Base-by-base conservation (phyloP, 1,140 invertebrate species). In the Drosophila triauraria region DNA sequence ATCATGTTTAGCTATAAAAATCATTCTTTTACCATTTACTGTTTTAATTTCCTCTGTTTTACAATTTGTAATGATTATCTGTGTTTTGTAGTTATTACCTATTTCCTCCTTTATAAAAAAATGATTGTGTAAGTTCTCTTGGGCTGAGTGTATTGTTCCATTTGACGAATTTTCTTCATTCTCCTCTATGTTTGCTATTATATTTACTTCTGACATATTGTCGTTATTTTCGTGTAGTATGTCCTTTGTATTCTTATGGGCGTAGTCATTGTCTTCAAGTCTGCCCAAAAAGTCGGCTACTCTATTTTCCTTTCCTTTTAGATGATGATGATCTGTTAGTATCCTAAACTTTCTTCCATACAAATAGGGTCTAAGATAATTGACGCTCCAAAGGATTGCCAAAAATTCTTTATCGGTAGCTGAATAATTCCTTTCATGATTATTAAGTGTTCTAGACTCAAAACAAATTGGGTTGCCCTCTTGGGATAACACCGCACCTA, bases 21-120 rank as follows among this genome's bases (percentile, higher is more conserved):
- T 57, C 2, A 57, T 57, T 57, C 4, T 12, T 57, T 57, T 57
- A 25, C 8, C 32, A 13, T 57, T 5, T 40, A 57, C 12, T 13
- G 40, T 57, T 40, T 43, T 57, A 12, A 13, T 9, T 20, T 57
- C 54, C 7, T 57, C 54, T 62, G 47, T 62, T 40, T 54, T 62
- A 17, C 38, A 51, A 23, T 42, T 30, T 20, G 25, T 47, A 56
- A 50, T 57, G 3, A 17, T 44, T 63, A 27, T 63, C 25, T 56
- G n/a, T n/a, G n/a, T n/a, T n/a, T n/a, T n/a, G n/a, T n/a, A n/a
- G n/a, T n/a, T n/a, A n/a, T n/a, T n/a, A n/a, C n/a, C n/a, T n/a
- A n/a, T n/a, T n/a, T n/a, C n/a, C n/a, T n/a, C n/a, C n/a, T n/a
- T n/a, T n/a, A n/a, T n/a, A n/a, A n/a, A n/a, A n/a, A n/a, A 17